Percentiles rank a stretch among this genome's conserved stretches.
Evolutionary conservation across 2,888 invertebrate species (phyloP).

Genomic region (Troglohyphantes excavatus): DNA sequence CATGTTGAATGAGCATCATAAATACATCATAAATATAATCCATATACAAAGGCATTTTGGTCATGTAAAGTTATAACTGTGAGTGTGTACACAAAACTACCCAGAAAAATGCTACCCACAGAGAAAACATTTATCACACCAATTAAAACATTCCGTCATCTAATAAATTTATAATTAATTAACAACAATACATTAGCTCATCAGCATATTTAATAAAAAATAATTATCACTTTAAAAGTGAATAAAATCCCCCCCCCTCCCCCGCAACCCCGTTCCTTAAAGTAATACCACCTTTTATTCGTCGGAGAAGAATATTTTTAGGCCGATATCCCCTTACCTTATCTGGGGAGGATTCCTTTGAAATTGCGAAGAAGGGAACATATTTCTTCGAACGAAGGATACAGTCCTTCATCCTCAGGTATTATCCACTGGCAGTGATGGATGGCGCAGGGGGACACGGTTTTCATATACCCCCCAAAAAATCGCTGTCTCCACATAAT

Average conservation of each 20-base stretch:
- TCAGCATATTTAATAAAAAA: too few relatives aligned
- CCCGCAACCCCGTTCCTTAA: not conserved
- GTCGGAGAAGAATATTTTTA: slow-evolving; percentile 27
- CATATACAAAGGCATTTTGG: too few relatives aligned
- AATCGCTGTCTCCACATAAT: slow-evolving; percentile 53
- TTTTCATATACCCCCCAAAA: slow-evolving; percentile 20
- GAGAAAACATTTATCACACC: too few relatives aligned
- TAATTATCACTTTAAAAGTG: slow-evolving; percentile 8
- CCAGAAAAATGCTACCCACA: too few relatives aligned
- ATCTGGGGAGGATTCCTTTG: slow-evolving; percentile 45
- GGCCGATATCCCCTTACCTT: slow-evolving; percentile 41
- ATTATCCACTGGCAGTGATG: slow-evolving; percentile 65
- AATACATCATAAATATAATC: too few relatives aligned
- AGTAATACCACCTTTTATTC: too few relatives aligned
- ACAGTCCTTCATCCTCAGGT: slow-evolving; percentile 65
- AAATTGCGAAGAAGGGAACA: slow-evolving; percentile 63
- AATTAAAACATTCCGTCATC: too few relatives aligned
- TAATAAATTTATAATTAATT: too few relatives aligned
- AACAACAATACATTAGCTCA: too few relatives aligned
- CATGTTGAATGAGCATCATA: too few relatives aligned
- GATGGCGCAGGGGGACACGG: slow-evolving; percentile 49
- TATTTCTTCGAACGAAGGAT: slow-evolving; percentile 65
- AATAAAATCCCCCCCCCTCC: slow-evolving; percentile 34
- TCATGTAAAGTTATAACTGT: too few relatives aligned
- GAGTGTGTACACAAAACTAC: too few relatives aligned